These are phyloP conservation scores for Globia sparganii DNA, from an alignment of 2,888 invertebrate genomes.

Conservation along the genomic window DNA sequence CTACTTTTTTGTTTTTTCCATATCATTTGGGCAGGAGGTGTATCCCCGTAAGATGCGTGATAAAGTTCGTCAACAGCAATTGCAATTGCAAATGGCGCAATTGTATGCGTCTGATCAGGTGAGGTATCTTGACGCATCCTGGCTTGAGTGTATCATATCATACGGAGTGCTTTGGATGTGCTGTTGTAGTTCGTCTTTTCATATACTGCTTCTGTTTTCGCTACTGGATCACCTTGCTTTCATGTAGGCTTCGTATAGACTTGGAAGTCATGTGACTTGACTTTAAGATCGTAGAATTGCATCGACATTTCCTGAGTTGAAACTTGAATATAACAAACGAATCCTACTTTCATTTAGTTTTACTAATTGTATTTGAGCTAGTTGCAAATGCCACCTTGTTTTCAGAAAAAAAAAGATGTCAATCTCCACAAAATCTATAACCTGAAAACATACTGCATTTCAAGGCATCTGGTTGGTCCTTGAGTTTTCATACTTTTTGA, in stretches of 20 bases:
- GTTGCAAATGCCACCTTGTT: slow-evolving; percentile 59
- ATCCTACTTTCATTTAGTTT: slow-evolving; percentile 57
- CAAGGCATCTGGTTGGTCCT: slow-evolving; percentile 29
- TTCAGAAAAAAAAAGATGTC: slow-evolving; percentile 32
- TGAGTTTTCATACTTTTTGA: slow-evolving; percentile 8
- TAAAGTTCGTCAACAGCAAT: slow-evolving; percentile 93
- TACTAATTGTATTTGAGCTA: slow-evolving; percentile 69
- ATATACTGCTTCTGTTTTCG: slow-evolving; percentile 82
- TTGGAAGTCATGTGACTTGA: slow-evolving; percentile 48
- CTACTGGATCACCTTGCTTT: slow-evolving; percentile 80
- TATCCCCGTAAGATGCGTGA: slow-evolving; percentile 96
- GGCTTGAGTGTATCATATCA: slow-evolving; percentile 84
- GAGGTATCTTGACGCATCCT: slow-evolving; percentile 88
- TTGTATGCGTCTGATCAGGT: slow-evolving; percentile 90
- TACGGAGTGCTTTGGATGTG: slow-evolving; percentile 89
- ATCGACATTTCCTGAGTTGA: slow-evolving; percentile 59
- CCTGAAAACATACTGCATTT: slow-evolving; percentile 22
- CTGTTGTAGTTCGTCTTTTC: slow-evolving; percentile 84
- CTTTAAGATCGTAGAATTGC: slow-evolving; percentile 54
- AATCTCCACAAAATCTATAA: slow-evolving; percentile 10
- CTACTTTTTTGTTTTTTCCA: slow-evolving; percentile 90
- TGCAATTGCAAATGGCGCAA: slow-evolving; percentile 91
- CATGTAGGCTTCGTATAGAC: slow-evolving; percentile 72
- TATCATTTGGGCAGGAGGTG: slow-evolving; percentile 93
- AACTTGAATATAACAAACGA: slow-evolving; percentile 62